Evolutionary conservation across 1,140 invertebrate species (phyloP).

Genomic region (Aporrectodea caliginosa): DNA sequence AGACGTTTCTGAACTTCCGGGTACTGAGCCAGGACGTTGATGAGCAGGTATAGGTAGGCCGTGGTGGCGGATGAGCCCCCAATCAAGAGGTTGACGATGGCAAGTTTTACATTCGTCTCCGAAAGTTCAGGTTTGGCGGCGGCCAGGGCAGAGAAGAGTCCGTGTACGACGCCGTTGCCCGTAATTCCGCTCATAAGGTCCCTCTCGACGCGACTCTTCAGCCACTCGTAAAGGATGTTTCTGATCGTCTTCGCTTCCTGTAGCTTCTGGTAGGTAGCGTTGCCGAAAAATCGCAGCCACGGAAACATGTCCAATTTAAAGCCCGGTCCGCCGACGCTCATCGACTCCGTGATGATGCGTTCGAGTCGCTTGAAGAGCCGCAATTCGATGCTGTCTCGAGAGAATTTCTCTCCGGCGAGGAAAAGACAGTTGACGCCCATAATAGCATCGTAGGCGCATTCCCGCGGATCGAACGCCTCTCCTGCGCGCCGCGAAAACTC

Average conservation of each 20-base stretch:
- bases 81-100: conserved; percentile 12
- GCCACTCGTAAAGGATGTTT: conserved; percentile 7
- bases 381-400: conserved; percentile 2
- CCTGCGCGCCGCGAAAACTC: not conserved
- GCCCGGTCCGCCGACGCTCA: conserved; percentile 13
- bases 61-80: not conserved
- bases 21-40: conserved; percentile 23
- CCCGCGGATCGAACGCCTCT: conserved; percentile 1
- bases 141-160: not conserved
- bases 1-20: not conserved
- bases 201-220: not conserved
- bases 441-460: not conserved
- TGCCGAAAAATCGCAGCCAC: conserved; percentile 22
- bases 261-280: conserved; percentile 6
- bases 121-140: not conserved
- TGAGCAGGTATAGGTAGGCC: conserved; percentile 7
- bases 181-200: not conserved
- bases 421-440: conserved; percentile 12
- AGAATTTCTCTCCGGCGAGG: conserved; percentile 14
- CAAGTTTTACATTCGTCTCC: conserved; percentile 12
- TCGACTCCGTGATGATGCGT: not conserved
- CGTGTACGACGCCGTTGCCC: conserved; percentile 3
- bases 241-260: conserved; percentile 6
- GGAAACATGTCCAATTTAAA: conserved; percentile 14
- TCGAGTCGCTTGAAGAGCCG: not conserved